Evolutionary conservation across 2,888 invertebrate species (phyloP).

Genomic region (Scelioninae gen. 2): DNA sequence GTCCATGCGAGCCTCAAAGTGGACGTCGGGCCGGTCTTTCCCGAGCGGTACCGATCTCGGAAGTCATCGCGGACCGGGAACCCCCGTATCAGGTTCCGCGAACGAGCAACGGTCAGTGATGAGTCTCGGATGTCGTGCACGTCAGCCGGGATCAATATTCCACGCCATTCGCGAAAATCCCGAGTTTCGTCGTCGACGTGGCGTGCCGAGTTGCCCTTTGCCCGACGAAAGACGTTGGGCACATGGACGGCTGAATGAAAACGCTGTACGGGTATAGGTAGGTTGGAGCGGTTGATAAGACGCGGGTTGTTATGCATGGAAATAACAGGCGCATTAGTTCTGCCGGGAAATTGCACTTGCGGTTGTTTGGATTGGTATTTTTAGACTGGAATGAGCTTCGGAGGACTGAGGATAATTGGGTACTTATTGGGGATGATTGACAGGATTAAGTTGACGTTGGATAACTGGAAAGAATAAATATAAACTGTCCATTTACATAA

Average conservation of each 20-base stretch:
- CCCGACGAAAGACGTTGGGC: constrained; percentile 15
- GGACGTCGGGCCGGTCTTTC: constrained; percentile 8
- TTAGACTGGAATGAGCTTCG: constrained; percentile 9
- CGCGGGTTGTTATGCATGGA: constrained; percentile 48
- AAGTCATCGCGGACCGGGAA: constrained; percentile 28
- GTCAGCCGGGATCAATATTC: constrained; percentile 58
- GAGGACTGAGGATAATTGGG: not conserved
- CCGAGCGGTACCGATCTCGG: not conserved
- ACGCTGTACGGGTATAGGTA: not conserved
- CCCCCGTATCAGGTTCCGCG: not conserved
- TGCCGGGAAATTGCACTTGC: constrained; percentile 24
- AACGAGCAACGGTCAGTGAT: constrained; percentile 15
- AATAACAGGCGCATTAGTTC: constrained; percentile 49
- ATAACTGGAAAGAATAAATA: not conserved
- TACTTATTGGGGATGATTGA: constrained; percentile 2
- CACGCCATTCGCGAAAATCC: constrained; percentile 40
- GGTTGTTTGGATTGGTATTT: constrained; percentile 28
- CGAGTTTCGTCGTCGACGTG: constrained; percentile 30
- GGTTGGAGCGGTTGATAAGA: constrained; percentile 36
- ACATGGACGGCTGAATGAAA: constrained; percentile 41
- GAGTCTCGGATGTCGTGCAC: constrained; percentile 23
- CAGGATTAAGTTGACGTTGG: not conserved
- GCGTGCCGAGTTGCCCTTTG: constrained; percentile 34
- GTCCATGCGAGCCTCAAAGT: constrained; percentile 82
- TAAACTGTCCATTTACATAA: too few species aligned